Evolutionary conservation across 2,888 invertebrate species (phyloP), one percentile per base, ranked within the genome.

Genomic region (Cosmorhoe ocellata): DNA sequence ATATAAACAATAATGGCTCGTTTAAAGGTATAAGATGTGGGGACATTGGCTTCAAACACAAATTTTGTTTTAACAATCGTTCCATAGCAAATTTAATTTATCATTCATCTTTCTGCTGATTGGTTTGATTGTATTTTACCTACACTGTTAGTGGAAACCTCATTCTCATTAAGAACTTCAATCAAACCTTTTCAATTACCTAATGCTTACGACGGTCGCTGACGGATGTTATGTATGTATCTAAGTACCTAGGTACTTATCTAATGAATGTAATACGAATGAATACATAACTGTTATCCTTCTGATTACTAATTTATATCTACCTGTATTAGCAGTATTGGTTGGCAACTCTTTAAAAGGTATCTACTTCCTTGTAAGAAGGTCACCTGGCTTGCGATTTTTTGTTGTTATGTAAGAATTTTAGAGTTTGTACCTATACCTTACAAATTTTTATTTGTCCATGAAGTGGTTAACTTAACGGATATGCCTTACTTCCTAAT

Each of bases 251-350:
- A 38, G 27, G 13, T 36, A 48, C 4, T 30, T 30, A 42, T 0
- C 18, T 32, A 49, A 42, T 49, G 37, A 27, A 49, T 49, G 37
- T 37, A 49, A 22, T 43, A 42, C 3, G 14, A 39, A 51, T 39
- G 22, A 43, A 51, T 42, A 3, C 38, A 47, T 46, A 30, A 46
- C 33, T 11, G 41, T 51, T 46, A 42, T 46, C 42, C 33, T 51
- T 46, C 38, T 46, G 24, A 32, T 42, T 10, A 33, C 22, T 41
- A 42, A 42, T 44, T 30, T 18, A 31, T 38, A 38, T 24, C 26
- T 10, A 10, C 27, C 42, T 43, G 36, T 46, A 33, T 43, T 43
- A 43, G 28, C 38, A 37, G 18, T 44, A 43, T 22, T 27, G 26
- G 18, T 43, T 43, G 26, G 31, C 27, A 49, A 49, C 26, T 37